Evolutionary conservation across 2,888 invertebrate genomes (phyloP).

Genomic region (Drosophila birchii): DNA sequence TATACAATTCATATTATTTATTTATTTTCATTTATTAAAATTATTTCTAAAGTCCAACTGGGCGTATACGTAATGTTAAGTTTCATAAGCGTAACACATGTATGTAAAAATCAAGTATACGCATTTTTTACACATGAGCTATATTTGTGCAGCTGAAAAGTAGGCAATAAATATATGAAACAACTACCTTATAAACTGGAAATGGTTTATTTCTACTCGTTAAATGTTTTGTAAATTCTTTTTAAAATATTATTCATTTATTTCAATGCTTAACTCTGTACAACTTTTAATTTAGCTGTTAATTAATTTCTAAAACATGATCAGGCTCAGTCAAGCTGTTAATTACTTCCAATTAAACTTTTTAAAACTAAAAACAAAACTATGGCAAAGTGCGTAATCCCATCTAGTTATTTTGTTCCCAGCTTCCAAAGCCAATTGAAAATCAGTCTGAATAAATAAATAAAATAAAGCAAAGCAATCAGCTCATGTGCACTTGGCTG

Average conservation of each 20-base stretch:
- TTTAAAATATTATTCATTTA: neutral
- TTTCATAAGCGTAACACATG: neutral
- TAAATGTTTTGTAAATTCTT: neutral
- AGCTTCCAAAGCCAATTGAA: constrained; percentile 19
- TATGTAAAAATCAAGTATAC: neutral
- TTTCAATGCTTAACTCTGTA: no score
- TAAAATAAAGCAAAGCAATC: constrained; percentile 44
- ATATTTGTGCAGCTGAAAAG: neutral
- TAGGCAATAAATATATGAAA: constrained; percentile 2
- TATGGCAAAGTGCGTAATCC: constrained; percentile 5
- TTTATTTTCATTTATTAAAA: neutral
- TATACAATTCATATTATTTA: neutral
- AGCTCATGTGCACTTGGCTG: constrained; percentile 32
- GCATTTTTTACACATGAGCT: neutral
- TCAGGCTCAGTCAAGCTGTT: constrained; percentile 1
- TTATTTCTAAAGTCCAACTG: neutral
- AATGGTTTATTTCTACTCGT: neutral
- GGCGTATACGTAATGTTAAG: constrained; percentile 1
- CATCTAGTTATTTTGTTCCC: neutral
- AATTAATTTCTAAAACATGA: neutral
- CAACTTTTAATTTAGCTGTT: neutral
- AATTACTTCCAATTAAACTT: constrained; percentile 13
- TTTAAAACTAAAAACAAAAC: constrained; percentile 8
- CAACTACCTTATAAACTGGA: neutral
- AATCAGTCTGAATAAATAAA: constrained; percentile 13